Conservation (phyloP, 2,797 vertebrate genomes). For the Pteronotus mesoamericanus region DNA sequence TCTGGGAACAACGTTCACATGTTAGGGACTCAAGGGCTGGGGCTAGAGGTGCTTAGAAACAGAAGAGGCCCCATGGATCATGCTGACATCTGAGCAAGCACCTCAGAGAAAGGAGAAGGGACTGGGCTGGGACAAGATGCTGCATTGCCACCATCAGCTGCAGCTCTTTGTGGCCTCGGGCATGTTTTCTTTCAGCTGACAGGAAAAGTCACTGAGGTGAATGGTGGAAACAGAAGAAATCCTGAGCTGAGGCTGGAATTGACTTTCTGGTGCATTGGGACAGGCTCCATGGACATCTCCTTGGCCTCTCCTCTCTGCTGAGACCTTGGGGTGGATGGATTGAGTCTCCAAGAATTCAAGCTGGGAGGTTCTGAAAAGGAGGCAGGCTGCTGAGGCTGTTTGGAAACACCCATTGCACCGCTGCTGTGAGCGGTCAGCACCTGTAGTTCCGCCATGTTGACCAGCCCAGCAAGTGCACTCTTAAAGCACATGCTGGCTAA, state of each 20-base stretch:
- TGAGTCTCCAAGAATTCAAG: neutral
- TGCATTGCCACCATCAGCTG: neutral
- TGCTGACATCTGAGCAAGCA: neutral
- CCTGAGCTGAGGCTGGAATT: neutral
- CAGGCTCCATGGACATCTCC: neutral
- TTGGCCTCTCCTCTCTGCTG: neutral
- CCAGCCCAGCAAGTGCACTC: neutral
- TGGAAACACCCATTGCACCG: neutral
- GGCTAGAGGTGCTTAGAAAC: neutral
- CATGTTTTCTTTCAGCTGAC: neutral
- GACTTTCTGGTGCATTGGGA: neutral
- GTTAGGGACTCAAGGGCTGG: neutral
- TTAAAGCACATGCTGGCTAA: neutral
- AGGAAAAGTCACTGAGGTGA: neutral
- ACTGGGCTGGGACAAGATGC: neutral
- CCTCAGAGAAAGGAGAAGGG: neutral
- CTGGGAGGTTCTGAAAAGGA: neutral
- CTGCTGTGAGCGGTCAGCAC: neutral
- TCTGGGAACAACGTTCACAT: neutral
- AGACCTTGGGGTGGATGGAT: neutral
- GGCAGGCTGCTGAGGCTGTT: neutral
- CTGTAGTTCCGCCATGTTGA: neutral
- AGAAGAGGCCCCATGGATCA: neutral
- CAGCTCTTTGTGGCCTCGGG: neutral
- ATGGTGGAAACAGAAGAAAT: neutral